Evolutionary conservation across 2,797 vertebrate species (phyloP), one percentile per base, ranked within the genome.

Genomic region (Geotrypetes seraphini): DNA sequence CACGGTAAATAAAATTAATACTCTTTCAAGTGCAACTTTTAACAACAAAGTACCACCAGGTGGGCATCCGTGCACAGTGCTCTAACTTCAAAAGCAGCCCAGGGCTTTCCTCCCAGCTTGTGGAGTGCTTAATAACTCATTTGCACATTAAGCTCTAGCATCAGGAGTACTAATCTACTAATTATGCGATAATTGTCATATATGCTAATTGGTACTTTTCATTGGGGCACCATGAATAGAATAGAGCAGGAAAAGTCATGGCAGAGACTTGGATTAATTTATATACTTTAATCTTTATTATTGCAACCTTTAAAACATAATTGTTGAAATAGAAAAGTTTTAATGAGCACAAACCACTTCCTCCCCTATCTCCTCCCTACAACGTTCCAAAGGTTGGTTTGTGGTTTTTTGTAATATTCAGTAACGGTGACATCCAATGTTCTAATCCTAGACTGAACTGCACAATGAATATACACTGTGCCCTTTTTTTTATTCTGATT

Each of bases 381-480:
- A n/a, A n/a, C n/a, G n/a, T n/a, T n/a, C n/a, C n/a, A n/a, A n/a
- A n/a, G n/a, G n/a, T n/a, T n/a, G n/a, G n/a, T n/a, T n/a, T n/a
- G n/a, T n/a, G n/a, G n/a, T n/a, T n/a, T n/a, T n/a, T n/a, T n/a
- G n/a, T n/a, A n/a, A n/a, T n/a, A n/a, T n/a, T n/a, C n/a, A n/a
- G n/a, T n/a, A n/a, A n/a, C n/a, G n/a, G n/a, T n/a, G n/a, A n/a
- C n/a, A n/a, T n/a, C 49, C 51, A 48, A 49, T 43, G 36, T 31
- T 23, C 70, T 53, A 50, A 69, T 55, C 65, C 68, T 61, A 84
- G 63, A 46, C 67, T 43, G 68, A 79, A 84, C 69, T 60, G 66
- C 57, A 63, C 76, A 71, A 66, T 53, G n/a, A n/a, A n/a, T n/a
- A 64, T 57, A 75, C 79, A 85, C 78, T 70, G 78, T 79, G 77